Evolutionary conservation across 2,113 vertebrate genomes (phyloP).

Genomic region (Seriola dumerili): DNA sequence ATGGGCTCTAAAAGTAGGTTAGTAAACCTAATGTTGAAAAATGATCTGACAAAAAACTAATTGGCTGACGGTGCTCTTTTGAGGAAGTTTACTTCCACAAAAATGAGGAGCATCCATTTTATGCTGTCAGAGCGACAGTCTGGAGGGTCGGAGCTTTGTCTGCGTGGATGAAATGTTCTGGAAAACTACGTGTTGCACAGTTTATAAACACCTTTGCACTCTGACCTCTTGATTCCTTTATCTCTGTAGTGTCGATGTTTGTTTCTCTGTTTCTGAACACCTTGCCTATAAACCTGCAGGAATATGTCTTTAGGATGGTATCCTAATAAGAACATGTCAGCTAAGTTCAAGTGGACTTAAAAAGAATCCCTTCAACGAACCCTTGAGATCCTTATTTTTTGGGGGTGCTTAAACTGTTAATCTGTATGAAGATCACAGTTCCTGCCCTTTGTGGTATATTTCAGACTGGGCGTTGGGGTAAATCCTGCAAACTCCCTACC

Average conservation of each 20-base stretch:
- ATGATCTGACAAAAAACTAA: conserved; percentile 54
- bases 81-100: conserved; percentile 38
- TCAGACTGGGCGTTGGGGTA: neutral
- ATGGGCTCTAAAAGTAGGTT: conserved; percentile 39
- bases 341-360: neutral
- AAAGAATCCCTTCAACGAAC: conserved; percentile 8
- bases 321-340: neutral
- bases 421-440: neutral
- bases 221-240: neutral
- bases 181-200: neutral
- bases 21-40: conserved; percentile 53
- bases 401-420: conserved; percentile 1
- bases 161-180: neutral
- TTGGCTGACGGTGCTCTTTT: conserved; percentile 50
- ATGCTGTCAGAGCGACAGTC: conserved; percentile 16
- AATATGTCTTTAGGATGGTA: neutral
- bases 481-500: conserved; percentile 7
- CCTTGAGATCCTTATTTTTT: neutral
- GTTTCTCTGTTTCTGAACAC: neutral
- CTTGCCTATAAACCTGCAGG: neutral
- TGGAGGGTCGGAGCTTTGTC: conserved; percentile 1
- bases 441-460: conserved; percentile 24
- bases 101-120: conserved; percentile 47
- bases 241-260: neutral
- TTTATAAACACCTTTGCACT: neutral